Conservation (phyloP, 2,888 invertebrate species). For the Drepana falcataria region DNA sequence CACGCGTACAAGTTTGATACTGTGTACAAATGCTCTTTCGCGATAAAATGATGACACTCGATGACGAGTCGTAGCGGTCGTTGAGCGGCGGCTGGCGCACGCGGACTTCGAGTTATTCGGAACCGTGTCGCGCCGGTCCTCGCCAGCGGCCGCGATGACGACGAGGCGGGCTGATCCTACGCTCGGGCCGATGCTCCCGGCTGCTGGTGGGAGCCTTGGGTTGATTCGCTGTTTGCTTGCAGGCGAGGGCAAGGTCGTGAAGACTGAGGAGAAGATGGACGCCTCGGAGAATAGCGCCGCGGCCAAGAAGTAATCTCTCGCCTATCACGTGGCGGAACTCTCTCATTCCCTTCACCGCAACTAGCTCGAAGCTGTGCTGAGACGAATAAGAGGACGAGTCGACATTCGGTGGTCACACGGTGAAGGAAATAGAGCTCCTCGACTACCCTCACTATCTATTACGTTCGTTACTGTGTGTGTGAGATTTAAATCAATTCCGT, state of each 20-base stretch:
- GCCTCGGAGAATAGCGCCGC: slow-evolving; percentile 45
- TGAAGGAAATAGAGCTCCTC: not conserved
- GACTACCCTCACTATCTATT: not conserved
- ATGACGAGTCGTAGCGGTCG: slow-evolving; percentile 52
- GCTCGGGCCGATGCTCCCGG: not conserved
- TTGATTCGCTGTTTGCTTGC: slow-evolving; percentile 14
- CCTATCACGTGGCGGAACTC: not conserved
- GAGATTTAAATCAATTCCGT: slow-evolving; percentile 10
- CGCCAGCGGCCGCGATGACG: slow-evolving; percentile 21
- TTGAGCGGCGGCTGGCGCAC: slow-evolving; percentile 7
- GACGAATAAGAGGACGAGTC: not conserved
- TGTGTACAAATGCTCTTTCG: not conserved
- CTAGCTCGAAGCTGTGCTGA: not conserved
- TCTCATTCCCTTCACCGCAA: not conserved
- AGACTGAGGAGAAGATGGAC: slow-evolving; percentile 71
- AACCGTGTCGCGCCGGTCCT: slow-evolving; percentile 9
- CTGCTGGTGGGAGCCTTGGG: not conserved
- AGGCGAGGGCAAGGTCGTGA: slow-evolving; percentile 74
- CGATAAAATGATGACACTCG: slow-evolving; percentile 46
- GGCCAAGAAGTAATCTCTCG: slow-evolving; percentile 50
- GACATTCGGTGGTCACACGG: not conserved
- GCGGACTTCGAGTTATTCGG: slow-evolving; percentile 35
- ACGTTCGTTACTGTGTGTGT: not conserved
- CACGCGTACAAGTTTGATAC: too few relatives aligned
- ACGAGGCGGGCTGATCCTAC: slow-evolving; percentile 42